Conservation (phyloP, 2,113 vertebrate species). For the Notechis scutatus region DNA sequence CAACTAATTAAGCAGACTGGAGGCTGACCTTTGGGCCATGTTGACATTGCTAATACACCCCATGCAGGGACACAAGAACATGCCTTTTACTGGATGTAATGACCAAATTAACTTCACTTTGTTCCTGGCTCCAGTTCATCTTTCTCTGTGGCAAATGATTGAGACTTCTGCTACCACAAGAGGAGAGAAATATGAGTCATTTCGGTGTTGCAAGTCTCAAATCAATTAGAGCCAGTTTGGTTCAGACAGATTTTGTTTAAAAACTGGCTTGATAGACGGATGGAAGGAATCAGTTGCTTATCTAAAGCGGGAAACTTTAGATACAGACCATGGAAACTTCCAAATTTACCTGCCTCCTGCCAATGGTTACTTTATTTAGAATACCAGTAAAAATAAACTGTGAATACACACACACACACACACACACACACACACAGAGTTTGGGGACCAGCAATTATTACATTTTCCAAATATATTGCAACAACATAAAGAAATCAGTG, state of each 20-base stretch:
- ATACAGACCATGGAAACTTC: neutral
- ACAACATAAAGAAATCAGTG: neutral
- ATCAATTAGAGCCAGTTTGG: conserved; percentile 7
- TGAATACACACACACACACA: too few relatives aligned
- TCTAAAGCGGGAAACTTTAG: neutral
- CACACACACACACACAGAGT: neutral
- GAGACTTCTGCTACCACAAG: conserved; percentile 20
- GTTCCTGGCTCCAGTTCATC: conserved; percentile 41
- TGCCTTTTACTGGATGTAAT: conserved; percentile 25
- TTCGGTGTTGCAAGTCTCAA: conserved; percentile 17
- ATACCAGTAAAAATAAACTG: neutral
- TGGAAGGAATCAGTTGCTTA: neutral
- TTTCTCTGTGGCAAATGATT: conserved; percentile 39
- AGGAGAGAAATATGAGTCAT: neutral
- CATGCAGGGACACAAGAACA: conserved; percentile 21
- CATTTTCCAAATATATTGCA: neutral
- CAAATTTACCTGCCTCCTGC: neutral
- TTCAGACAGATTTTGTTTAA: neutral
- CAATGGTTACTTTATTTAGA: neutral
- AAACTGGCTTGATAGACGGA: neutral
- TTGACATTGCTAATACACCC: conserved; percentile 14
- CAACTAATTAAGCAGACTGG: conserved; percentile 1
- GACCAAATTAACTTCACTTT: conserved; percentile 8
- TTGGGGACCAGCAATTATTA: neutral
- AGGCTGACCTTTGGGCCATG: conserved; percentile 6